Percentiles rank a stretch among this genome's conserved stretches.
Conservation (phyloP, 2,113 vertebrate genomes). For the Laterallus jamaicensis region DNA sequence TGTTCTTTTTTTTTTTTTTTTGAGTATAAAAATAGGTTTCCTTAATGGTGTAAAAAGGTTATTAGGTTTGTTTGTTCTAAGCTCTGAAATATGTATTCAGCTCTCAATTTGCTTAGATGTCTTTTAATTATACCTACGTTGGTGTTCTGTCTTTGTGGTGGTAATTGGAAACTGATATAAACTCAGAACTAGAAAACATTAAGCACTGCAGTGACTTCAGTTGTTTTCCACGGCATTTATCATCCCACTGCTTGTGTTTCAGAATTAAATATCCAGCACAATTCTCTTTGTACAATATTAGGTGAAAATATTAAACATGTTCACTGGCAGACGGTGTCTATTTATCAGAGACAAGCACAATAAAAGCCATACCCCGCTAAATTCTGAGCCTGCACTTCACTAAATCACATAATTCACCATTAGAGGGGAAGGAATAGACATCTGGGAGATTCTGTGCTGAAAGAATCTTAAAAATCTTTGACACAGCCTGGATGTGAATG, state of each 20-base stretch:
- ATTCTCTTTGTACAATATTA: neutral
- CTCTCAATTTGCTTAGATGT: neutral
- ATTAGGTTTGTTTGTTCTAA: neutral
- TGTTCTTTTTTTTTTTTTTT: neutral
- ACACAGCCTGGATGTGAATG: neutral
- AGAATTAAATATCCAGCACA: neutral
- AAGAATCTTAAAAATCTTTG: neutral
- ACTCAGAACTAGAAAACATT: neutral
- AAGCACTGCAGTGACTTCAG: neutral
- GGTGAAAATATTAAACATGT: neutral
- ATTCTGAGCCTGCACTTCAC: neutral
- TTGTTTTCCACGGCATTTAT: neutral
- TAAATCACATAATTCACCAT: neutral
- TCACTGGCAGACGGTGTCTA: neutral
- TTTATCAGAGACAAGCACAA: neutral
- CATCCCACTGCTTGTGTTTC: slow-evolving; percentile 9
- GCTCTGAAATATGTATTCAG: neutral
- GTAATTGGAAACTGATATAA: slow-evolving; percentile 2
- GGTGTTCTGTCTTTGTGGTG: neutral
- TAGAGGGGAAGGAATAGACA: neutral
- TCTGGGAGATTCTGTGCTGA: neutral
- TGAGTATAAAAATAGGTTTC: neutral
- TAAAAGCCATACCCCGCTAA: neutral
- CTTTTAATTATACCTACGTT: neutral
- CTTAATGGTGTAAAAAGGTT: neutral